Evolutionary conservation across 2,797 vertebrate species (phyloP), one percentile per base, ranked within the genome.

Genomic region (Nothura maculosa): DNA sequence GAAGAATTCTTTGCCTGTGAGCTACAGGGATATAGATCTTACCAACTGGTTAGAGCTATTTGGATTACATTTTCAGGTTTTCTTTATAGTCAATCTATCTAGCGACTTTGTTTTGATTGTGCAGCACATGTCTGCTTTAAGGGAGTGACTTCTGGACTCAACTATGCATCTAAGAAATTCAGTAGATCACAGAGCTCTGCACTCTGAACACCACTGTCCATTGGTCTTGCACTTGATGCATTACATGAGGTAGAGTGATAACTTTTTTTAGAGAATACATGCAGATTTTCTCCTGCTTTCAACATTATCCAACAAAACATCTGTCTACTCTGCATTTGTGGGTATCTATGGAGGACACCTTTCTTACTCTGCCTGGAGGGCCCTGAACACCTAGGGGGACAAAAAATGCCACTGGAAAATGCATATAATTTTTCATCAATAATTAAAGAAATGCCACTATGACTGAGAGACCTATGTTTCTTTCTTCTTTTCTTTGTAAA

Each of bases 401-500:
- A 93, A 94, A 70, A 45, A 84, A 48, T 12, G 73, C 3, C 4
- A 61, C 58, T 57, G 54, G 50, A 48, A 93, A 96, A 74, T 18
- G 19, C 61, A 84, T 43, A 19, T 12, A 86, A 34, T 57, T 78
- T 88, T 90, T 91, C 42, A 50, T 11, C 78, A 62, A 18, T 81
- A 40, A 79, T 58, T 90, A 72, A 86, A 86, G 58, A 32, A 83
- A 72, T 47, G 75, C 54, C 17, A 25, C 60, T 62, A 60, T 48
- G 69, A 52, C 91, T 54, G 68, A 52, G 36, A 38, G 52, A 70
- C 84, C 88, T 81, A 20, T 63, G 80, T 82, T 91, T 92, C 85
- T 90, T 95, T 92, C 75, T 87, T 90, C 91, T 84, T 43, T 43
- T 85, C 92, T 87, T 52, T 93, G 48, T 84, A 91, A 74, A 83